Evolutionary conservation across 2,888 invertebrate species (phyloP), one percentile per base, ranked within the genome.

Genomic region (Parnassius orleans): DNA sequence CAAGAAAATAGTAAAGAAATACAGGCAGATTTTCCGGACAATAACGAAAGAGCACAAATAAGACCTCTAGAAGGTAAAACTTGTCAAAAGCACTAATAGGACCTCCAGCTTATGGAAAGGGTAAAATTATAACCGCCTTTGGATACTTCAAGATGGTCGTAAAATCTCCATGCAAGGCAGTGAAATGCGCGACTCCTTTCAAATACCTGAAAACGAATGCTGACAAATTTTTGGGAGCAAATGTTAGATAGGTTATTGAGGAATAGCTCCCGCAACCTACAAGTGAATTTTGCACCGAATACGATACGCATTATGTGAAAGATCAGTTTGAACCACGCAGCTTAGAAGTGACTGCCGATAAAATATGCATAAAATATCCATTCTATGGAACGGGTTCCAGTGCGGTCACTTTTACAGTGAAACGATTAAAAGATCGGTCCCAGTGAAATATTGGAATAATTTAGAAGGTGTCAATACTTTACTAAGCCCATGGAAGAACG

Each of bases 181-280:
- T 69, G 88, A 87, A 76, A 90, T 88, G 89, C 83, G 82, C 10
- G 80, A 76, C 46, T 73, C 66, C 53, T 91, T 74, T 67, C 73
- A 69, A 69, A 64, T 76, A 2, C 90, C 87, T 10, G 63, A 83
- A 87, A 81, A 67, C 78, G 84, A 33, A 84, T 91, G 87, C 70
- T 92, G 12, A 87, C 84, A 0, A 86, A 92, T 90, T 90, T 87
- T 70, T 91, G 90, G 90, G 90, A 89, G 68, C 87, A 91, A 83
- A 90, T 90, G 89, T 69, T 91, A 48, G 86, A 87, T n/a, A 92
- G 75, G 87, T 89, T 1, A 83, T 92, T 1, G 85, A 87, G n/a
- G 92, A 92, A 66, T 92, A 52, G 81, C 79, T 2, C 0, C 76
- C 83, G 10, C 79, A 86, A 42, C 83, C 86, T 0, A 80, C 84